Base-by-base conservation (phyloP, 2,797 vertebrate genomes). In the Coranthus polyacanthus region DNA sequence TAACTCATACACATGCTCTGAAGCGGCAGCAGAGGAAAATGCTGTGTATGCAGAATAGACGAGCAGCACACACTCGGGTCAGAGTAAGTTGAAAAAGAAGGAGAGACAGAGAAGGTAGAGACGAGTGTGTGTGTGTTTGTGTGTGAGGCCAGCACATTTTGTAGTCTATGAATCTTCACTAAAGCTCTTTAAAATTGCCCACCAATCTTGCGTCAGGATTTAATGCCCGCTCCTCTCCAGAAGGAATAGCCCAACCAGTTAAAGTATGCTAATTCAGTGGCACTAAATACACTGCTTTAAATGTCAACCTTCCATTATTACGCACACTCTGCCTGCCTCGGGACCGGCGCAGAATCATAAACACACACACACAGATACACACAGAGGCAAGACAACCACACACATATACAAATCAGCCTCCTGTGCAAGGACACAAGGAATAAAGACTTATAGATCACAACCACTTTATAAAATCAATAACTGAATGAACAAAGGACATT, bases 231-330 rank as follows among this genome's bases (percentile, higher is more conserved):
- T 77, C 72, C 81, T 63, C 66, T 81, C 79, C 67, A 79, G 83
- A 82, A 88, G 76, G 81, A 82, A 86, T 34, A 76, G 80, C 82
- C 63, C 79, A 82, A 80, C 84, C 86, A 86, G 87, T 86, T 92
- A 91, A 91, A 92, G 80, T 91, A 92, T 90, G 89, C 79, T 91
- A 92, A 93, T 91, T 79, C 86, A 75, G 72, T 79, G 79, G 81
- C 82, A 88, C 88, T 89, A 92, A 92, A 87, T 84, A 87, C 71
- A 88, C 79, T 82, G 86, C 87, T 89, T 91, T 92, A 92, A 93
- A 93, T 92, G 90, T 91, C 89, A 92, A 83, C 83, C 82, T 83
- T 82, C 82, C 83, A 90, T 89, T 87, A 83, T 74, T 74, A 87
- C 78, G 70, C 84, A 85, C 78, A 77, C 77, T 50, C 34, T 5